These are phyloP conservation scores for Onychomys leucogaster DNA, from an alignment of 2,797 vertebrate species.

Conservation along the genomic window DNA sequence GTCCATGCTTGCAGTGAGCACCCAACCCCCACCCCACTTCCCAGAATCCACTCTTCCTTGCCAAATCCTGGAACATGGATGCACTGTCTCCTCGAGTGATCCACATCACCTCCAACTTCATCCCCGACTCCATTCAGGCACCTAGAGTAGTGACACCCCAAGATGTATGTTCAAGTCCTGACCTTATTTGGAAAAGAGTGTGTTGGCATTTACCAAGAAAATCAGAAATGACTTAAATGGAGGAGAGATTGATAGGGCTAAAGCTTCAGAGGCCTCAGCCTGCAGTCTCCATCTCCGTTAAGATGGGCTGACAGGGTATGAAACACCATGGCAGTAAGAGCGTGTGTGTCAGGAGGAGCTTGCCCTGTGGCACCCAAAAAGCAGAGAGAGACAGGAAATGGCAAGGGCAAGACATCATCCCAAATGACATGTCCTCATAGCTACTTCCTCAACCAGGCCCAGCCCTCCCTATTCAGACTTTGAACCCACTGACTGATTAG, in stretches of 20 bases:
- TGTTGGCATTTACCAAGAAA: neutral
- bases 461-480: neutral
- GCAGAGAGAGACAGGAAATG: neutral
- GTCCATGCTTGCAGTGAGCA: neutral
- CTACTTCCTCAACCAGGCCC: neutral
- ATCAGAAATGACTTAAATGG: neutral
- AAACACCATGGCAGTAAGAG: neutral
- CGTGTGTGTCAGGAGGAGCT: neutral
- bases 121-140: too few relatives aligned
- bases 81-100: neutral
- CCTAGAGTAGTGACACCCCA: too few relatives aligned
- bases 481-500: neutral
- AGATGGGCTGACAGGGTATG: neutral
- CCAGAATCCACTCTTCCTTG: neutral
- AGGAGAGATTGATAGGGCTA: neutral
- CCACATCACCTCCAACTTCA: neutral
- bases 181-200: neutral
- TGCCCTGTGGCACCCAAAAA: neutral
- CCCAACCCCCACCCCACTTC: too few relatives aligned
- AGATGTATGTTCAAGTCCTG: neutral
- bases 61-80: neutral
- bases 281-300: neutral
- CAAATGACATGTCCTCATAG: neutral
- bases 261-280: neutral
- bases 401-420: neutral